Evolutionary conservation across 1,140 invertebrate genomes (phyloP).

Genomic region (Olivierus martensii): DNA sequence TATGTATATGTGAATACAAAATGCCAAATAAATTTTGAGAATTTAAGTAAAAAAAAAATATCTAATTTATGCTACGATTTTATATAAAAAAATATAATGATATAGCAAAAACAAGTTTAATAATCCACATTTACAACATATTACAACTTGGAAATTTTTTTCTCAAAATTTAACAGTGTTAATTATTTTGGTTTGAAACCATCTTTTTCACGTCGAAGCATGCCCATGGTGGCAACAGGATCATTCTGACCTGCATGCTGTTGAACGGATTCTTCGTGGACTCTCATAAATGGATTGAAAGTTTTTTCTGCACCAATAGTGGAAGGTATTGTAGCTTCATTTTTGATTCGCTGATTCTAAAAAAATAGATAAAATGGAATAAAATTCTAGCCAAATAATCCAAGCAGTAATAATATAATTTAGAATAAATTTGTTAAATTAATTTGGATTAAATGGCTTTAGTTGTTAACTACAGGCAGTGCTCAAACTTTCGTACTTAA

Average conservation of each 20-base stretch:
- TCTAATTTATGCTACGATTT: no score
- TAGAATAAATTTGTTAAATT: neutral
- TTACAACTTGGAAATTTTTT: no score
- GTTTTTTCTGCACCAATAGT: slow-evolving; percentile 23
- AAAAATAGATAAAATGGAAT: neutral
- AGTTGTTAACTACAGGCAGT: no score
- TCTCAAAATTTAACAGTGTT: neutral
- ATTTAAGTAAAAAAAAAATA: no score
- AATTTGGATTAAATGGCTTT: no score
- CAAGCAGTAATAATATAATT: neutral
- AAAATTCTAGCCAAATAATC: neutral
- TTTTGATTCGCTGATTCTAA: slow-evolving; percentile 2
- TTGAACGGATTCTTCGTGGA: slow-evolving; percentile 17
- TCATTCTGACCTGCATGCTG: slow-evolving; percentile 16
- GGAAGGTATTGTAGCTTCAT: slow-evolving; percentile 22
- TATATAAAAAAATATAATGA: no score
- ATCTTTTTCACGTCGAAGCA: slow-evolving; percentile 20
- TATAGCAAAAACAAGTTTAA: neutral
- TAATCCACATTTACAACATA: neutral
- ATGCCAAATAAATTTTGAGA: no score
- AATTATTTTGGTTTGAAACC: slow-evolving; percentile 10
- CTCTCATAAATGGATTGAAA: slow-evolving; percentile 25
- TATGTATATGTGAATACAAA: no score
- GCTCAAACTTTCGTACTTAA: no score
- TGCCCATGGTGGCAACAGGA: slow-evolving; percentile 18